Evolutionary conservation across 2,113 vertebrate species (phyloP), one percentile per base, ranked within the genome.

Genomic region (Galemys pyrenaicus): DNA sequence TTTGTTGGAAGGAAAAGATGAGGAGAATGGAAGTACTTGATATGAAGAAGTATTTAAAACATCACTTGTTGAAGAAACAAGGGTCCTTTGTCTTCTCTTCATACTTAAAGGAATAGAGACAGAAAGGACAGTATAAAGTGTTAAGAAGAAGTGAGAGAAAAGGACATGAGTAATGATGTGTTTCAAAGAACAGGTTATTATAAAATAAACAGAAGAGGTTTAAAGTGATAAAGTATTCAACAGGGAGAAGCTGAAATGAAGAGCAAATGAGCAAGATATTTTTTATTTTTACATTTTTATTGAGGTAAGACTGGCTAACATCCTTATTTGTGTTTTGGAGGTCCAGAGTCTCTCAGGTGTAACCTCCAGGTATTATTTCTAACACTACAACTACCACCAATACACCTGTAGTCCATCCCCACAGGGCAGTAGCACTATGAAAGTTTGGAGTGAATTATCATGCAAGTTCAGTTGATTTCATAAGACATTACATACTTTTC

Each of bases 31-130:
- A 94, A 86, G 24, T 73, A 70, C 78, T 22, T 91, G n/a, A 32
- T 80, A 91, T 84, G 39, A 44, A 88, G 68, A 37, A 56, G 32
- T 17, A 91, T 85, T 87, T 91, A 83, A 91, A 94, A 89, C 87
- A 80, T 16, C 51, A 56, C 22, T 51, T 20, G 78, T 35, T 51
- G 20, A 83, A 90, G 22, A 84, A 89, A 84, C 24, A 64, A 92
- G 83, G 20, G 10, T 39, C 12, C 1, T 88, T 92, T 58, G 60
- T 91, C 64, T 91, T 80, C 62, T 84, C 19, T 86, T 65, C 19
- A 35, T 19, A 81, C 39, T 86, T 62, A 91, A 60, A 75, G 22
- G 39, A 41, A 81, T 19, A 16, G 35, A 96, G 71, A 12, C 37
- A 87, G 26, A 81, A 65, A 73, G 37, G 37, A 77, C 28, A 87